Evolutionary conservation across 53 echinoderm and acorn worm species (phyloP), one percentile per base, ranked within the genome.

Genomic region (Hippasteria phrygiana): DNA sequence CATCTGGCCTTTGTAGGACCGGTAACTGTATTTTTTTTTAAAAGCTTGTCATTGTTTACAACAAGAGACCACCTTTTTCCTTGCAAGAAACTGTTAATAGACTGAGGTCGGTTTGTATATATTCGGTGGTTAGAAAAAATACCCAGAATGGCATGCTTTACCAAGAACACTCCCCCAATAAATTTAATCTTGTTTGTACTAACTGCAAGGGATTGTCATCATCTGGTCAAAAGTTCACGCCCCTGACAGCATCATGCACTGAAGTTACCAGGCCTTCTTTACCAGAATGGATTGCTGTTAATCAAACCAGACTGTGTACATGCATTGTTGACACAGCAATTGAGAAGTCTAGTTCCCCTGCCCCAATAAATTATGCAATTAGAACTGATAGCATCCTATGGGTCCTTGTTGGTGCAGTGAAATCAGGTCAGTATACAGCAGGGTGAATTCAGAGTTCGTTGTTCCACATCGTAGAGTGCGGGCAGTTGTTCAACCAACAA

Each of bases 311-410:
- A 48, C 34, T 50, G 47, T 84, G 47, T 84, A 47, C 69, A 13
- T 3, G 51, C 20, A 6, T 35, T 85, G 71, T 85, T 85, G 69
- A 85, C 71, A 36, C 69, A 85, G 50, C 85, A 85, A 85, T 85
- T 50, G 85, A 64, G 85, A 6, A 12, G 53, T 69, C 71, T 64
- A 48, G 48, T 64, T 85, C 7, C 50, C 59, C 69, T 7, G 48
- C 38, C 26, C 37, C 34, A 55, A 85, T 85, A 70, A 70, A 70
- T 71, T 51, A 69, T 70, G 50, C 71, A 85, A 71, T 85, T 71
- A 64, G 53, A 66, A 63, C 64, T 84, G 84, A 84, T 71, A 53
- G 24, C 16, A 8, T n/a, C 2, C 39, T 40, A 26, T 39, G 22
- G 12, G 13, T 34, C 17, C 78, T 4, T 26, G 36, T 28, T 17